Evolutionary conservation across 92 coral and sea anemone genomes (phyloP), one percentile per base, ranked within the genome.

Genomic region (Epizoanthus illoricatus): DNA sequence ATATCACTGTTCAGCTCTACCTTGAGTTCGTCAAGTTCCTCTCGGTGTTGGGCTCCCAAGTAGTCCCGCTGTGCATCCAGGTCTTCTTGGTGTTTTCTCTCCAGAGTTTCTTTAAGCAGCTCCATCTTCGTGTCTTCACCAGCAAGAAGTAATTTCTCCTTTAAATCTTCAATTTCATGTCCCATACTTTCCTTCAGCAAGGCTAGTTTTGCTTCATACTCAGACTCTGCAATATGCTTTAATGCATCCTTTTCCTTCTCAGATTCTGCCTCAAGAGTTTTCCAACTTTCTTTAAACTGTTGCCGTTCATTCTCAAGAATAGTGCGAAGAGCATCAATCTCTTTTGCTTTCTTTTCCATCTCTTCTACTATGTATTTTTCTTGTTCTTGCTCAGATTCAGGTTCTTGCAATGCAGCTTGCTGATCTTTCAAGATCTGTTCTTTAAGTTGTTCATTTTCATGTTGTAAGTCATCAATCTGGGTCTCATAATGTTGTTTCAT

Each of bases 321-420:
- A 7, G 78, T 75, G 41, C 85, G 88, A 54, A 92, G 86, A 43
- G 85, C 90, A 39, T 86, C 91, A 62, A 85, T 88, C 72, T 88
- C 87, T 17, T 85, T 76, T 5, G 84, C 86, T 33, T 90, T 92
- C 54, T 87, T 90, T 84, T 93, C 97, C 98, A 94, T 87, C 17
- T 86, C 84, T 71, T 91, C 97, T 19, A 85, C 83, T 62, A 88
- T 54, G 79, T 90, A 87, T 59, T 93, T 88, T 69, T 97, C 94
- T 67, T 60, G 71, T 43, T 73, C 88, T n/a, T 74, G 70, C 18
- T 69, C 70, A 16, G 76, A 78, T 78, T 78, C 82, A 42, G 82
- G 82, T 59, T 43, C 45, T 20, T 63, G 82, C 40, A 78, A 61
- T 62, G 82, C 65, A n/a, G 21, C 71, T 41, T 49, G 55, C 55